Percentiles rank a stretch among this genome's conserved stretches.
phyloP scores from a whole-genome alignment of 2,888 invertebrate genomes.

The Ashinkailepas kermadecensis region DNA sequence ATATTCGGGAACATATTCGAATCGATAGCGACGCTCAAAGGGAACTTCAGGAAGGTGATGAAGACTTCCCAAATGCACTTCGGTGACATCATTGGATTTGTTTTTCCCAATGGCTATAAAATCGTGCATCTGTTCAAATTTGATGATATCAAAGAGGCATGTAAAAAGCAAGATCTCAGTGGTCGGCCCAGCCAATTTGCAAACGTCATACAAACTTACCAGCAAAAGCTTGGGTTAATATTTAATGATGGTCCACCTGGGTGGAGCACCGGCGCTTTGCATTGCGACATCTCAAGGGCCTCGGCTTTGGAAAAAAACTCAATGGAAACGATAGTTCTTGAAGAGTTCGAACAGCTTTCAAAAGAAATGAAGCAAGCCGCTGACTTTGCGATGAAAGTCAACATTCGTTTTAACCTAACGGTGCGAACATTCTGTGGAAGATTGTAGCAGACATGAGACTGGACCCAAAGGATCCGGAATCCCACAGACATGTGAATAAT shows the following conservation, averaged over 20 bases:
- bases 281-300: background rate
- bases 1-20: background rate
- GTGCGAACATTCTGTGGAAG: conserved; percentile 3
- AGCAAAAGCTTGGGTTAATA: background rate
- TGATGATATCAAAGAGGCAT: background rate
- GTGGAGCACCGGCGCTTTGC: background rate
- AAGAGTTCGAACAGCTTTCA: background rate
- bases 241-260: background rate
- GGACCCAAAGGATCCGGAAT: background rate
- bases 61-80: background rate
- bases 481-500: background rate
- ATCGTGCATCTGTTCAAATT: background rate
- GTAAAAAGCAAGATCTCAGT: background rate
- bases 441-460: background rate
- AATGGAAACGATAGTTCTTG: background rate
- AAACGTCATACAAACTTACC: background rate
- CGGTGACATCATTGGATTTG: background rate
- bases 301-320: background rate
- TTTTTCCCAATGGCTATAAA: background rate
- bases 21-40: background rate
- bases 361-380: background rate
- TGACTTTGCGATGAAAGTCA: background rate
- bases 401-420: background rate
- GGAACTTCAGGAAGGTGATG: background rate
- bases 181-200: background rate